Evolutionary conservation across 2,888 invertebrate species (phyloP).

Genomic region (Chironomus tentans): DNA sequence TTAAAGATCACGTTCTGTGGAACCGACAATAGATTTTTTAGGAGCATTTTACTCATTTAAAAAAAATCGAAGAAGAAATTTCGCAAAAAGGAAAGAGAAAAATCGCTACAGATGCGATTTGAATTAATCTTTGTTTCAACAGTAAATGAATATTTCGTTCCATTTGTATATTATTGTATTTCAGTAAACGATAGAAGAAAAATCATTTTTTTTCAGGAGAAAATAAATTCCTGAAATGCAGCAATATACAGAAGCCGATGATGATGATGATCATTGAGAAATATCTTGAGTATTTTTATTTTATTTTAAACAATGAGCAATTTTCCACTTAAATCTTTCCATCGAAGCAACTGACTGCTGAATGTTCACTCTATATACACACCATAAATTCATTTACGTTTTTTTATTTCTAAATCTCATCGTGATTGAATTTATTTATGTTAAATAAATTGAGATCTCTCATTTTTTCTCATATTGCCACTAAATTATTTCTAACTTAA

Average conservation of each 20-base stretch:
- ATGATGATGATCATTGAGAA: background rate
- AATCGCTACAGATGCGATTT: background rate
- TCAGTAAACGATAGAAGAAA: too few species aligned
- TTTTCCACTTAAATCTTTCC: constrained; percentile 19
- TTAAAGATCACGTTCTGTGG: too few species aligned
- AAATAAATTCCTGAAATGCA: background rate
- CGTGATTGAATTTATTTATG: constrained; percentile 15
- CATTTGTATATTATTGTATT: too few species aligned
- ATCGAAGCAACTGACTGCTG: background rate
- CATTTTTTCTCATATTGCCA: background rate
- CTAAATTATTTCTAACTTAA: background rate
- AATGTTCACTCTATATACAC: background rate
- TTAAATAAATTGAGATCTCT: background rate
- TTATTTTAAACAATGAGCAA: constrained; percentile 18
- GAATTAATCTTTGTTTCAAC: background rate
- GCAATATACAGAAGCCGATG: background rate
- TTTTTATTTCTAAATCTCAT: background rate
- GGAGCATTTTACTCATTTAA: too few species aligned
- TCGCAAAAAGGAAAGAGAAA: background rate
- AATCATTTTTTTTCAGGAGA: too few species aligned
- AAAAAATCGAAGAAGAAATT: too few species aligned
- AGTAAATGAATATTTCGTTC: too few species aligned
- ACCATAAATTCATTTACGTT: background rate
- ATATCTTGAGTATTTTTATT: background rate
- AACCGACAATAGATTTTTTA: too few species aligned